These are phyloP conservation scores for Cryptosula pallasiana DNA, from an alignment of 2,888 invertebrate genomes.

Conservation along the genomic window DNA sequence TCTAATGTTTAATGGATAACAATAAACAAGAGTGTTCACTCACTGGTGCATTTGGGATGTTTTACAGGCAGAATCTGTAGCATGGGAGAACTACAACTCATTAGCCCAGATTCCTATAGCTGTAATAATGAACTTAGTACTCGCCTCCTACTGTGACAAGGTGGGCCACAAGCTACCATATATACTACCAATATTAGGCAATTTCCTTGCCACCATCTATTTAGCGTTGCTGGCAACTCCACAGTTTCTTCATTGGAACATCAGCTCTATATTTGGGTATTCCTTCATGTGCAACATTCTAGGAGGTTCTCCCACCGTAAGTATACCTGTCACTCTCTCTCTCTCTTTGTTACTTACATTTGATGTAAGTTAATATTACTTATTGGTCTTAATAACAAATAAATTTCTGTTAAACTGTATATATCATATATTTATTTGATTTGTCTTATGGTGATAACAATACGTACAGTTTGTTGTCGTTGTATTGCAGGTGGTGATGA, in stretches of 20 bases:
- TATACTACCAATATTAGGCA: neutral
- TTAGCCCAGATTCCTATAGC: neutral
- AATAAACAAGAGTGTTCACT: too few relatives aligned
- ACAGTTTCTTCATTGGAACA: neutral
- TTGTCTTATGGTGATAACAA: too few relatives aligned
- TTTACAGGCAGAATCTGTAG: neutral
- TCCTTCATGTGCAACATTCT: neutral
- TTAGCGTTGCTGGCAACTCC: slow-evolving; percentile 3
- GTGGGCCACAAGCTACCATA: slow-evolving; percentile 18
- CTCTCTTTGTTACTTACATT: too few relatives aligned
- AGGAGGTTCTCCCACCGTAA: neutral
- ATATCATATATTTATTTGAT: too few relatives aligned
- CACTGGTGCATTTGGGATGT: too few relatives aligned
- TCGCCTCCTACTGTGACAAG: slow-evolving; percentile 16
- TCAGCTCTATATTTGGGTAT: neutral
- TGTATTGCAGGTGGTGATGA: neutral
- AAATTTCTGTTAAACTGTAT: too few relatives aligned
- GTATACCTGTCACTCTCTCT: too few relatives aligned
- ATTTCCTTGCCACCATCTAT: neutral
- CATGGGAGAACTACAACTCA: neutral
- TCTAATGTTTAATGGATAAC: too few relatives aligned
- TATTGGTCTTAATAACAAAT: too few relatives aligned
- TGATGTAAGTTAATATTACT: too few relatives aligned
- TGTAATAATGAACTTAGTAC: neutral
- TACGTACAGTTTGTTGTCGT: too few relatives aligned